Conservation (phyloP, 1,140 invertebrate species). For the Nymphalis io region DNA sequence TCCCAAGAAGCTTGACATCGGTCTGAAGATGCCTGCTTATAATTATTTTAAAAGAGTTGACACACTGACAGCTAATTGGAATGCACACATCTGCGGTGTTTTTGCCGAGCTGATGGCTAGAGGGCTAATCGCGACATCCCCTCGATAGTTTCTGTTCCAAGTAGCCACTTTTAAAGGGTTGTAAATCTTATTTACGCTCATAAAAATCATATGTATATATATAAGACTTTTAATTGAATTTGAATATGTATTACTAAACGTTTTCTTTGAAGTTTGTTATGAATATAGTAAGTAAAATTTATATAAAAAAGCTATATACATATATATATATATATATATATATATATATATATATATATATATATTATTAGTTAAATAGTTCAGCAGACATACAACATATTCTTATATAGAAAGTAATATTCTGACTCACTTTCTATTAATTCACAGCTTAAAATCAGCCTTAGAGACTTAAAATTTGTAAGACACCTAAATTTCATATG, state of each 20-base stretch:
- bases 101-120: slow-evolving; percentile 54
- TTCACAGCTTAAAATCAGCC: too few species aligned
- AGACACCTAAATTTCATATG: too few species aligned
- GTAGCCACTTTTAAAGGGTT: slow-evolving; percentile 35
- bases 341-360: too few species aligned
- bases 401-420: too few species aligned
- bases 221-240: neutral
- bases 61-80: slow-evolving; percentile 78
- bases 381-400: too few species aligned
- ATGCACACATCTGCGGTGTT: slow-evolving; percentile 74
- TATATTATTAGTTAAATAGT: too few species aligned
- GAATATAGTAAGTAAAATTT: neutral
- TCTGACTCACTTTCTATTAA: too few species aligned
- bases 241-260: too few species aligned
- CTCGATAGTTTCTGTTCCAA: slow-evolving; percentile 51
- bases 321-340: too few species aligned
- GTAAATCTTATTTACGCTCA: slow-evolving; percentile 40
- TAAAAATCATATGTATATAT: slow-evolving; percentile 4
- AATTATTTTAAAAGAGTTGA: slow-evolving; percentile 67
- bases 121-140: slow-evolving; percentile 73
- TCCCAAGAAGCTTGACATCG: neutral
- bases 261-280: neutral
- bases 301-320: too few species aligned
- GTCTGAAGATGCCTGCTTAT: slow-evolving; percentile 31
- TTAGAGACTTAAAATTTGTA: too few species aligned